Percentiles rank a stretch among this genome's conserved stretches.
These are phyloP conservation scores for Callithrix jacchus DNA, from an alignment of 2,113 vertebrate species.

Conservation along the genomic window DNA sequence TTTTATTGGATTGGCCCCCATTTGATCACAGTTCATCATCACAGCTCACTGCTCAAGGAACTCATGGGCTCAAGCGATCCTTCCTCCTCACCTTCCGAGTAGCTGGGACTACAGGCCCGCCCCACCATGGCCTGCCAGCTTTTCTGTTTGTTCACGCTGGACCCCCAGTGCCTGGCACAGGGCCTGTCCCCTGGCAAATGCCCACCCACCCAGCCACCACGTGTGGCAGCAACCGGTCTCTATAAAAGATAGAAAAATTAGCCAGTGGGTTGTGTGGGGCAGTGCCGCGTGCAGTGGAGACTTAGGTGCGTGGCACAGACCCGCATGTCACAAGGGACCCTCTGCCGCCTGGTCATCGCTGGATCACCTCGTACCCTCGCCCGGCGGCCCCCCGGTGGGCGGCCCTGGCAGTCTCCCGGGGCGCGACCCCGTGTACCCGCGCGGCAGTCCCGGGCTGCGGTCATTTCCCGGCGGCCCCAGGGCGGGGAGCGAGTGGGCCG, in stretches of 20 bases:
- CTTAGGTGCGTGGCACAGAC: neutral
- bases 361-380: neutral
- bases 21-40: too few relatives aligned
- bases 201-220: too few relatives aligned
- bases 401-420: neutral
- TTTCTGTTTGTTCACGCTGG: neutral
- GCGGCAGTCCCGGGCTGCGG: neutral
- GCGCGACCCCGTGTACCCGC: slow-evolving; percentile 40
- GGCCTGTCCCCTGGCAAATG: neutral
- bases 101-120: too few relatives aligned
- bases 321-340: rapidly evolving
- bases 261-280: rapidly evolving
- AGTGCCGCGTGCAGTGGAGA: neutral
- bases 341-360: neutral
- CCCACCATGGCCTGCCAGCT: neutral
- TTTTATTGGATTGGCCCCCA: neutral
- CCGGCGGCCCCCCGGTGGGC: neutral
- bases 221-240: too few relatives aligned
- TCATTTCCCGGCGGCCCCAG: slow-evolving; percentile 56
- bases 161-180: neutral
- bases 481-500: slow-evolving; percentile 36
- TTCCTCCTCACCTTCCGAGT: too few relatives aligned
- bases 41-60: too few relatives aligned
- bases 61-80: too few relatives aligned
- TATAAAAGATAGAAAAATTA: too few relatives aligned